Base-by-base conservation (phyloP, 2,113 vertebrate species). In the Collichthys lucidus region DNA sequence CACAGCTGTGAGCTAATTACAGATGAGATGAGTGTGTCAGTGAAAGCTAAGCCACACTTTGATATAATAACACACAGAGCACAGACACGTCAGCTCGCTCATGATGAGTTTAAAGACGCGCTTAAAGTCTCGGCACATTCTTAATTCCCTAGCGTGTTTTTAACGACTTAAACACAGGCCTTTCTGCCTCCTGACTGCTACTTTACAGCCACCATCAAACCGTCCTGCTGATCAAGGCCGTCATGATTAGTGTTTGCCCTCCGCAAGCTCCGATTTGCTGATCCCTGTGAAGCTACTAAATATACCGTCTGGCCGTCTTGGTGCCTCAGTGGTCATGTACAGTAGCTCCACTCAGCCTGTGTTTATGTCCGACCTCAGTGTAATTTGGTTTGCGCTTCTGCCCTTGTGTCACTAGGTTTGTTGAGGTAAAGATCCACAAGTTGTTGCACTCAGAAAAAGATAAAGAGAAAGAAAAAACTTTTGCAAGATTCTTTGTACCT, bases 1-100 rank as follows among this genome's bases (percentile, higher is more conserved):
- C 80, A n/a, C 89, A 88, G 88, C 86, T 88, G 85, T 79, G 85
- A 40, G 74, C 88, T 89, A 89, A 93, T 91, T 88, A 89, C 86
- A 91, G 89, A 87, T 87, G 74, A 83, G 71, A 78, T 22, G 68
- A 91, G 70, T 73, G 57, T 84, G 86, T 85, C 77, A 79, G 86
- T 89, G 92, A 92, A 92, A 91, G 87, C 83, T 84, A 85, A 89
- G 80, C 85, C 75, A 76, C 77, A 86, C 77, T 87, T 87, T 85
- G 63, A 76, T 77, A 70, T 92, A 92, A 92, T 92, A 79, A 87
- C 85, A 90, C 71, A 60, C 52, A 26, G 71, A 44, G 47, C 10
- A 3, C 42, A 61, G 46, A 72, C 65, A 80, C 12, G 15, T 86
- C 65, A 77, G 31, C 78, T 59, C 42, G 16, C 79, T 59, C 52